Evolutionary conservation across 2,113 vertebrate genomes (phyloP).

Genomic region (Lamprotornis superbus): DNA sequence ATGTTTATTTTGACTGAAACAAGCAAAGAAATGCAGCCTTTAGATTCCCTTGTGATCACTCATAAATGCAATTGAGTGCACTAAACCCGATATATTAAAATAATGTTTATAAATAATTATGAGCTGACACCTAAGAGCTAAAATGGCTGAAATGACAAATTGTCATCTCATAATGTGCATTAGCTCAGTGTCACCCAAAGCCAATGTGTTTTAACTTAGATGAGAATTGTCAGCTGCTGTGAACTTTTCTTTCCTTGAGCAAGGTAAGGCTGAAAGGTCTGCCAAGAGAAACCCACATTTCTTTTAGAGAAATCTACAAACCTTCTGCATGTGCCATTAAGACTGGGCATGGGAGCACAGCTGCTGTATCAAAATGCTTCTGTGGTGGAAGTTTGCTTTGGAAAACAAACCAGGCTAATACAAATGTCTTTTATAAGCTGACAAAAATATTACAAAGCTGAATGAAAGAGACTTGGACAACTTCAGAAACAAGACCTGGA

Average conservation of each 20-base stretch:
- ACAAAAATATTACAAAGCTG: neutral
- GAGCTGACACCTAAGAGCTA: neutral
- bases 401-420: neutral
- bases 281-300: neutral
- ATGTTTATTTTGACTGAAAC: neutral
- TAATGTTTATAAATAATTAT: neutral
- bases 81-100: neutral
- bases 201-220: neutral
- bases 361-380: neutral
- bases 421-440: neutral
- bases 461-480: neutral
- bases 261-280: neutral
- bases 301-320: neutral
- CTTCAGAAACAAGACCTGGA: neutral
- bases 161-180: neutral
- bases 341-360: neutral
- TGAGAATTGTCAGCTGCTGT: neutral
- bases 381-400: neutral
- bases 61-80: neutral
- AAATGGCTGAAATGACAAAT: neutral
- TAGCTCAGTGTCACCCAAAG: neutral
- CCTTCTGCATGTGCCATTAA: neutral
- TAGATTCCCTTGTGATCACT: neutral
- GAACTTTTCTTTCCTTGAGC: neutral
- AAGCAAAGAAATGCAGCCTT: neutral